Percentiles rank a stretch among this genome's conserved stretches.
These are phyloP conservation scores for Sminthurides aquaticus DNA, from an alignment of 2,888 invertebrate genomes.

Conservation along the genomic window DNA sequence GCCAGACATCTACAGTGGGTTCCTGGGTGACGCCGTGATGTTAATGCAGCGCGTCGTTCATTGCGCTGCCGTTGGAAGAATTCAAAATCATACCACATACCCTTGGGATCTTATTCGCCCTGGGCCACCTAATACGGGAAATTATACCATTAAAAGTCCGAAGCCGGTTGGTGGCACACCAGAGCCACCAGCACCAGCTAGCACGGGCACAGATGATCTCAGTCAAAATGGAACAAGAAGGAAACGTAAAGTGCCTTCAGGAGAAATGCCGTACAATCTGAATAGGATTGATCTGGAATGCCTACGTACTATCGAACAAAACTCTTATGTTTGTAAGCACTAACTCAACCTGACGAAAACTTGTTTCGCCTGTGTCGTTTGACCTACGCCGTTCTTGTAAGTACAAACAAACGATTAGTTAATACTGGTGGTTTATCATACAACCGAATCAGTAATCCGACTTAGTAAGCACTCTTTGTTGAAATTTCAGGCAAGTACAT, in stretches of 20 bases:
- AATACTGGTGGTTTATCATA: no score
- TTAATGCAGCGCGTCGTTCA: conserved; percentile 29
- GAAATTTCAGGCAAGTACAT: no score
- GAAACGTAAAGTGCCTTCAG: conserved; percentile 4
- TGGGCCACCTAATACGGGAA: not conserved
- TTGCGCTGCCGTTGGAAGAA: conserved; percentile 26
- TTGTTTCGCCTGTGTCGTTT: no score
- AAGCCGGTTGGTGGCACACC: not conserved
- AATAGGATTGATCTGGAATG: conserved; percentile 8
- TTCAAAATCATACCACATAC: conserved; percentile 23
- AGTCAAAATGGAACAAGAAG: not conserved
- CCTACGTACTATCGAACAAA: conserved; percentile 2
- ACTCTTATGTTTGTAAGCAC: conserved; percentile 16
- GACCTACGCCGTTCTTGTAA: no score
- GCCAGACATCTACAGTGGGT: conserved; percentile 25
- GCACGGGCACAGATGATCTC: not conserved
- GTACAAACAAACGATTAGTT: no score
- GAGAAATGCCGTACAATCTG: not conserved
- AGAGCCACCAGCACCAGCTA: not conserved
- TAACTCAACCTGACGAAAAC: no score
- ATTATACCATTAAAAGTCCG: not conserved
- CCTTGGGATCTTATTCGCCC: conserved; percentile 35
- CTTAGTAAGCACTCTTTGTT: no score
- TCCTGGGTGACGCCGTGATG: conserved; percentile 30
- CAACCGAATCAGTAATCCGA: no score